These are phyloP conservation scores for Drepanosiphum platanoidis DNA, from an alignment of 2,888 invertebrate genomes.

Conservation along the genomic window DNA sequence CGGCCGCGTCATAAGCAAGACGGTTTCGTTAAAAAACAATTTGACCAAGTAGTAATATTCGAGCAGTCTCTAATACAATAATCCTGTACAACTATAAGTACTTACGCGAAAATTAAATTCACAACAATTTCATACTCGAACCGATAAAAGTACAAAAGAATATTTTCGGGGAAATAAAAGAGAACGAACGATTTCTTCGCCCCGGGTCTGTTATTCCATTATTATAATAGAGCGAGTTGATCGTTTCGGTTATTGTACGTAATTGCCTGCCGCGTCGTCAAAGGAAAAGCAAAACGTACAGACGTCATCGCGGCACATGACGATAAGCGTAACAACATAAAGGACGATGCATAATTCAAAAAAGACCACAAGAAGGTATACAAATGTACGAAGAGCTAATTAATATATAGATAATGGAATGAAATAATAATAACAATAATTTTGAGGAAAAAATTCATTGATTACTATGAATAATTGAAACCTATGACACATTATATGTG, in stretches of 20 bases:
- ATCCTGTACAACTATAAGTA: not conserved
- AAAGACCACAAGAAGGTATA: not conserved
- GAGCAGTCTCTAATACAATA: not conserved
- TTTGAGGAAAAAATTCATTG: not conserved
- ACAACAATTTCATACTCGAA: too few relatives aligned
- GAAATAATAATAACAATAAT: conserved; percentile 17
- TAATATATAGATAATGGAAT: conserved; percentile 10
- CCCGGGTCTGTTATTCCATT: not conserved
- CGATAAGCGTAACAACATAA: too few relatives aligned
- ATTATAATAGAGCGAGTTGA: not conserved
- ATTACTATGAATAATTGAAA: conserved; percentile 15
- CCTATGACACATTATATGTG: conserved; percentile 27
- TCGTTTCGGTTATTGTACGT: conserved; percentile 7
- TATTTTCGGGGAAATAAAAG: too few relatives aligned
- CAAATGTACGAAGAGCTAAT: not conserved
- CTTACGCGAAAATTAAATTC: too few relatives aligned
- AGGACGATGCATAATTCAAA: conserved; percentile 22
- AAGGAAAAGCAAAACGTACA: conserved; percentile 24
- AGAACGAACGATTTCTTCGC: too few relatives aligned
- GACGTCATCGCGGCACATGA: too few relatives aligned
- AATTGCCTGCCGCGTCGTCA: not conserved
- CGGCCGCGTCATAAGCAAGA: too few relatives aligned
- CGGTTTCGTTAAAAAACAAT: too few relatives aligned
- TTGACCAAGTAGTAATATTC: too few relatives aligned
- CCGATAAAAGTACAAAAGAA: not conserved